phyloP scores from a whole-genome alignment of 2,113 vertebrate species.

The Saguinus midas region DNA sequence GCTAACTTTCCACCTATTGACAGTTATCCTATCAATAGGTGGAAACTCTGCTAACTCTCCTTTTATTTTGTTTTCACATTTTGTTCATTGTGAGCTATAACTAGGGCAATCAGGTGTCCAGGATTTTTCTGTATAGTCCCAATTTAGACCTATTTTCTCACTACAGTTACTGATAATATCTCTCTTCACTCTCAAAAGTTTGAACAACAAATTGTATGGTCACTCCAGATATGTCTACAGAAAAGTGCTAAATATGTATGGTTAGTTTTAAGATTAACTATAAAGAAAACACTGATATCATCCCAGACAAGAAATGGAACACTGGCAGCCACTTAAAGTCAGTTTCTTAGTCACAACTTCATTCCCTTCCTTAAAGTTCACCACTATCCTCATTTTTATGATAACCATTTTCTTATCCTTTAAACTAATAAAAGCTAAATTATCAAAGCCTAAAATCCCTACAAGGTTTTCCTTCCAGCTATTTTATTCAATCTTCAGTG shows the following conservation, averaged over 20 bases:
- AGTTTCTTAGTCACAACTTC: neutral
- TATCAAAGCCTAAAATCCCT: conserved; percentile 28
- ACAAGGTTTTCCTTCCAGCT: neutral
- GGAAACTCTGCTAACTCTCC: neutral
- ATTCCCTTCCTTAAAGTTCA: neutral
- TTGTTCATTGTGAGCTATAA: neutral
- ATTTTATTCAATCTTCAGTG: neutral
- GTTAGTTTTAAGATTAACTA: neutral
- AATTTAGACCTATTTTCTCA: neutral
- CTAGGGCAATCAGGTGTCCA: neutral
- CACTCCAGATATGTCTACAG: neutral
- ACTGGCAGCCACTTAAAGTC: neutral
- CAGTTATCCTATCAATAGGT: neutral
- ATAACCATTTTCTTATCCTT: neutral
- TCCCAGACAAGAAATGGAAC: neutral
- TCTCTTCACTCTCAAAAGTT: conserved; percentile 7
- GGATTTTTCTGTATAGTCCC: neutral
- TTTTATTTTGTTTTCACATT: neutral
- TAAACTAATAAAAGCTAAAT: neutral
- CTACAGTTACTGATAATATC: neutral
- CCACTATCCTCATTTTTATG: neutral
- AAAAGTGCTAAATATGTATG: neutral
- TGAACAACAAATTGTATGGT: neutral
- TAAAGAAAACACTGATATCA: neutral
- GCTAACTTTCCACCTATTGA: no score